Base-by-base conservation (phyloP, 2,113 vertebrate species). In the Xenopus laevis region DNA sequence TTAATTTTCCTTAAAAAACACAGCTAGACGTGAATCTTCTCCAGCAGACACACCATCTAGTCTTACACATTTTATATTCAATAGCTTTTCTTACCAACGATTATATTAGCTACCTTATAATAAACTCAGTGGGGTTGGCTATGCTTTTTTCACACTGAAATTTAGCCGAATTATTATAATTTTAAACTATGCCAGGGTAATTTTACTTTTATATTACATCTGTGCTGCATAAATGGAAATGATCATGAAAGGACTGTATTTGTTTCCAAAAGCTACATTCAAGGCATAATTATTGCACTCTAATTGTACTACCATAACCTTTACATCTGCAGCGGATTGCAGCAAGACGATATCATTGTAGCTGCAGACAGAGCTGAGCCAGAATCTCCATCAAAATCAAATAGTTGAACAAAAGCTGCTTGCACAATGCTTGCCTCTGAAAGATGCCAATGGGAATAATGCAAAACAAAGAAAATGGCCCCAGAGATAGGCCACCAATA, bases 231-330 rank as follows among this genome's bases (percentile, higher is more conserved):
- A 73, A 72, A 72, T 64, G 30, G 61, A 55, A 72, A 65, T 20
- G 50, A 66, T 73, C 65, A 66, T 73, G 57, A 63, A 66, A 66
- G 63, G 62, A 73, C 52, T 66, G 71, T 66, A 66, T 73, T 73
- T 65, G 61, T 72, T 73, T 66, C 71, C 62, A 66, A 66, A 73
- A 65, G 71, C 63, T 73, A 65, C 71, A 66, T 59, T 73, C 71
- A 66, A 52, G 45, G 71, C 17, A 45, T 47, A 73, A 66, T 73
- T 73, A 73, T 66, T 53, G 46, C 63, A 66, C 59, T 50, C n/a
- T 66, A 73, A 73, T 73, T 73, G 71, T 59, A 46, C 52, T 44
- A 66, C n/a, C 33, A 45, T 66, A 66, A 73, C 71, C 71, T 73
- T 65, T 73, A 66, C 71, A 66, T 58, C 63, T 66, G 71, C 71